phyloP scores from a whole-genome alignment of 1,140 invertebrate genomes.

The Chlorops oryzae region DNA sequence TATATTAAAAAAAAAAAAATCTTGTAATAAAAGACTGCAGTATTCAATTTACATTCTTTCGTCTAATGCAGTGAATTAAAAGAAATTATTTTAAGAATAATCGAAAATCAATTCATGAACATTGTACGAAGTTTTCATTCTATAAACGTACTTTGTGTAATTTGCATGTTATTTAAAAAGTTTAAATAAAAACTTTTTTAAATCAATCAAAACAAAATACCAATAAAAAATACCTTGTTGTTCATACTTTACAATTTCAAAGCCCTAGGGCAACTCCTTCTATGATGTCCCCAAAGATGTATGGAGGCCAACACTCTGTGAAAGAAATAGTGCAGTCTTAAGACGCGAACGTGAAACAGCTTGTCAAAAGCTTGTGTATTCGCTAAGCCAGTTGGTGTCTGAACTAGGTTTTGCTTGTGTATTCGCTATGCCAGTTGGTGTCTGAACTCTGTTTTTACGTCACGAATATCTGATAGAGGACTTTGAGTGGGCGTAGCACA shows the following conservation, averaged over 20 bases:
- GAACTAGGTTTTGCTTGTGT: not conserved
- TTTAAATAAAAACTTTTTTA: not conserved
- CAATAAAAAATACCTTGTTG: not conserved
- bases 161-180: constrained; percentile 2
- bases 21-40: not conserved
- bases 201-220: not conserved
- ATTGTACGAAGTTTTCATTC: no score
- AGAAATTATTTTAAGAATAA: not conserved
- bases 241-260: not conserved
- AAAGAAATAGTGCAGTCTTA: not conserved
- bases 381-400: not conserved
- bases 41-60: not conserved
- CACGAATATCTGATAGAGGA: no score
- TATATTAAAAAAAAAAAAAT: not conserved
- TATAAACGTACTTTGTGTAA: not conserved
- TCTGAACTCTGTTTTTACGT: no score
- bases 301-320: not conserved
- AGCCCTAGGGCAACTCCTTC: not conserved
- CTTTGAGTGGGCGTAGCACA: no score
- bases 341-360: not conserved
- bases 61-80: not conserved
- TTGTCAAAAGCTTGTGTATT: not conserved
- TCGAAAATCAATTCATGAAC: constrained; percentile 1
- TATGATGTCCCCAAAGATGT: not conserved
- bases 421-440: no score